Evolutionary conservation across 2,888 invertebrate genomes (phyloP), one percentile per base, ranked within the genome.

Genomic region (Drosophila atripex): DNA sequence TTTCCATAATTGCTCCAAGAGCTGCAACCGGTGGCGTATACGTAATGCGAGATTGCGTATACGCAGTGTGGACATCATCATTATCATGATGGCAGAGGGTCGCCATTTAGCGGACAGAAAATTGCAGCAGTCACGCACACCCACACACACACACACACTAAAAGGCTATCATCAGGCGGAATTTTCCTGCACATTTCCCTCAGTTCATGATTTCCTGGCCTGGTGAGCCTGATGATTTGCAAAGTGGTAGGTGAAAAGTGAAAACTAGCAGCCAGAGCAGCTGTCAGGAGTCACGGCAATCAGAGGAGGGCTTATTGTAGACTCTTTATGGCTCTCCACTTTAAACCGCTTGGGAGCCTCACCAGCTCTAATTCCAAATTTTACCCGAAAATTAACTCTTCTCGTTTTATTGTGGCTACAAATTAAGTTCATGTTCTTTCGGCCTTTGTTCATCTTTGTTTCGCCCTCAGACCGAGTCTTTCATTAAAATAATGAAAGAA

Each of bases 401-500:
- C 5, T 7, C 23, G 12, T 68, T 51, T 52, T 11, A 69, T 58
- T 69, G 71, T 71, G 47, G 61, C 75, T 57, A 69, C 57, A 82
- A 86, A 86, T 86, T 77, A 80, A 83, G 80, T 77, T 80, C 64
- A 74, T 72, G 63, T 71, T 50, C 56, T 28, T 28, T 28, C 28
- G 28, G 61, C 59, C 60, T 47, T 49, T 18, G 21, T 21, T 58
- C 41, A 47, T 46, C 61, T 43, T 69, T 76, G 51, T 64, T 52
- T 64, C 45, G 47, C 43, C 49, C 53, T 28, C 16, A 18, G 39
- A 32, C 49, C 71, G 55, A 60, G 65, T 69, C 76, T 80, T 80
- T 86, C 71, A 83, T 83, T 84, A 76, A 71, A 80, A 75, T 76
- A 83, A 83, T 86, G 76, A 78, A 76, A 72, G 78, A 80, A 80